Base-by-base conservation (phyloP, 2,797 vertebrate genomes). In the Syngnathus acus region DNA sequence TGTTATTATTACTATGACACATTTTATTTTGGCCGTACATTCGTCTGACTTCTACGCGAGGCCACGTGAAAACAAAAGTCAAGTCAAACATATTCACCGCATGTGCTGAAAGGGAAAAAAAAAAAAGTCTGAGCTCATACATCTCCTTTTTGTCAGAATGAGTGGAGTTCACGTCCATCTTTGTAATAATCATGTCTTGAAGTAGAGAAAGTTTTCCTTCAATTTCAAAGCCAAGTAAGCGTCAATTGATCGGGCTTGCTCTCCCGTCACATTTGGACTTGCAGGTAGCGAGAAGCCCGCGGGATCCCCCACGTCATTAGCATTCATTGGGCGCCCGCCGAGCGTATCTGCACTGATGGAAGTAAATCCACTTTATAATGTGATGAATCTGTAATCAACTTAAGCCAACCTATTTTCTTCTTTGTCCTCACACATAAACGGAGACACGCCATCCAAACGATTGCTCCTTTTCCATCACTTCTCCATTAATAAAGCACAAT, bases 401-500 rank as follows among this genome's bases (percentile, higher is more conserved):
- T 48, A 64, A 48, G 23, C 23, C 23, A 26, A 45, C 38, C 21
- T 43, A 51, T 75, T 72, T 62, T 64, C 40, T 37, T 51, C 66
- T 45, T 70, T 26, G 57, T 42, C 26, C 57, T 67, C 58, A 62
- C 38, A 57, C 64, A 13, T 62, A 62, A 43, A 62, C n/a, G n/a
- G 26, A 61, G 59, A 62, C 60, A 62, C 11, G 39, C 40, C 60
- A 45, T 62, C 60, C 59, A 43, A 61, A 14, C 43, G 39, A 61
- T 61, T 61, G 60, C 60, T 62, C 17, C 4, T 5, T 42, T 4
- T 54, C 66, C 21, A 1, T 57, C 66, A 67, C 40, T 50, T 73
- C 51, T 60, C 58, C 51, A 21, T 14, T 54, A 69, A 72, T 77
- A 63, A 79, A 78, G 70, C 32, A 65, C 55, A 67, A 42, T 67